Conservation (phyloP, 2,113 vertebrate genomes). For the Pelecanoides urinatrix region DNA sequence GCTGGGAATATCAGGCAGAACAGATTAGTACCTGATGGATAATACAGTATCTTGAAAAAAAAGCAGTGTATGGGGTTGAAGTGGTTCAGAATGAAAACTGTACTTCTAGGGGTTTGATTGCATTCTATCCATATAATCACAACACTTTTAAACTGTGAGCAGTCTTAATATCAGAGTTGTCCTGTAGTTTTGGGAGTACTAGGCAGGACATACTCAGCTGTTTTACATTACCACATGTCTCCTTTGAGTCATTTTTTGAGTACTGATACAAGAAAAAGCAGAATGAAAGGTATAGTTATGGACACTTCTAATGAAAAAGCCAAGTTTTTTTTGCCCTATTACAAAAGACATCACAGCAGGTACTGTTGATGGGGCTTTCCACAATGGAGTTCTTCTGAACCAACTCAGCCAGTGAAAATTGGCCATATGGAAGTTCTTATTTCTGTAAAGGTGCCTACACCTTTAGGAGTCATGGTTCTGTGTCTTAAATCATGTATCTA, state of each 20-base stretch:
- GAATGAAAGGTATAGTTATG: neutral
- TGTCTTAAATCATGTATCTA: neutral
- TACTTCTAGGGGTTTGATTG: neutral
- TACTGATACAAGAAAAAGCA: neutral
- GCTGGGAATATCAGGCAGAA: neutral
- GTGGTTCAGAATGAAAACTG: neutral
- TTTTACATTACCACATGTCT: neutral
- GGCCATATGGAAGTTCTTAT: neutral
- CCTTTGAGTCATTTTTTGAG: neutral
- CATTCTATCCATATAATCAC: fast-evolving
- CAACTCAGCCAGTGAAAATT: neutral
- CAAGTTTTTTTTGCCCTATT: fast-evolving
- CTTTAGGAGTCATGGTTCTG: neutral
- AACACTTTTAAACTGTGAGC: neutral
- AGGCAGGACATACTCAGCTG: neutral
- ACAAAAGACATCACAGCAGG: neutral
- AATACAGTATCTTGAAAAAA: neutral
- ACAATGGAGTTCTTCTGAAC: neutral
- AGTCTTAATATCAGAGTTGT: neutral
- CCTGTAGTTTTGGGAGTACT: neutral
- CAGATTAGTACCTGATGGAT: neutral
- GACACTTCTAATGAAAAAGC: neutral
- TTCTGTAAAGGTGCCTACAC: neutral
- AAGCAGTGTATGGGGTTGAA: neutral
- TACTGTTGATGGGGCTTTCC: neutral